Conservation (phyloP, 2,797 vertebrate species). For the Vespertilio murinus region DNA sequence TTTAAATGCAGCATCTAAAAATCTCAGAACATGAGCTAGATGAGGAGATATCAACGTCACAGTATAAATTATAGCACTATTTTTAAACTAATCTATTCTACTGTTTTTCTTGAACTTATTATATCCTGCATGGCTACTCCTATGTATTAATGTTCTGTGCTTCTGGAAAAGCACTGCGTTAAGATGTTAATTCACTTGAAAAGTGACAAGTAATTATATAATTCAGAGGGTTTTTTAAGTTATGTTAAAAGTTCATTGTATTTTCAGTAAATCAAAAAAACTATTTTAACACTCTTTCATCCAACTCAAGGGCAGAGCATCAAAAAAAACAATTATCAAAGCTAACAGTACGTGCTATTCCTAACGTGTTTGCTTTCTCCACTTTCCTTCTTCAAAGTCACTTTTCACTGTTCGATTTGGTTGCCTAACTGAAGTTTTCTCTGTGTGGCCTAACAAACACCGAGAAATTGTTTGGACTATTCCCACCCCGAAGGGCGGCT, state of each 20-base stretch:
- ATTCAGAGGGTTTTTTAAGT: not conserved
- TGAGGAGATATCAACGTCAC: not conserved
- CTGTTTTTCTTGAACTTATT: slow-evolving; percentile 32
- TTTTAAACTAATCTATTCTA: not conserved
- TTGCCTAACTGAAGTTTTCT: slow-evolving; percentile 22
- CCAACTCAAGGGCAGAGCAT: not conserved
- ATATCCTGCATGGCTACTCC: not conserved
- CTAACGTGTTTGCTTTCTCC: not conserved
- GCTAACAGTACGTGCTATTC: not conserved
- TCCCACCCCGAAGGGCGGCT: slow-evolving; percentile 25
- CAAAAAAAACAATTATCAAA: slow-evolving; percentile 67
- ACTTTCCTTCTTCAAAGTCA: slow-evolving; percentile 6
- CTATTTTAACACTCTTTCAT: slow-evolving; percentile 28
- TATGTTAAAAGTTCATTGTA: slow-evolving; percentile 45
- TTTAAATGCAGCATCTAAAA: slow-evolving; percentile 18
- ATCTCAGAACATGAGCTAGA: not conserved
- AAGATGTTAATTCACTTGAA: slow-evolving; percentile 35
- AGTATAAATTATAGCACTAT: not conserved
- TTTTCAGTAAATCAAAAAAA: slow-evolving; percentile 47
- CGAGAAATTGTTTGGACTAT: not conserved
- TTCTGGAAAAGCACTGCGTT: slow-evolving; percentile 27
- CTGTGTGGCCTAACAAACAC: not conserved
- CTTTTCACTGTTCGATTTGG: slow-evolving; percentile 45
- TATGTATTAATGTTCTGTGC: slow-evolving; percentile 12
- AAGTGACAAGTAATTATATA: slow-evolving; percentile 22